Base-by-base conservation (phyloP, 1,140 invertebrate species). In the Tetraneura akinire region DNA sequence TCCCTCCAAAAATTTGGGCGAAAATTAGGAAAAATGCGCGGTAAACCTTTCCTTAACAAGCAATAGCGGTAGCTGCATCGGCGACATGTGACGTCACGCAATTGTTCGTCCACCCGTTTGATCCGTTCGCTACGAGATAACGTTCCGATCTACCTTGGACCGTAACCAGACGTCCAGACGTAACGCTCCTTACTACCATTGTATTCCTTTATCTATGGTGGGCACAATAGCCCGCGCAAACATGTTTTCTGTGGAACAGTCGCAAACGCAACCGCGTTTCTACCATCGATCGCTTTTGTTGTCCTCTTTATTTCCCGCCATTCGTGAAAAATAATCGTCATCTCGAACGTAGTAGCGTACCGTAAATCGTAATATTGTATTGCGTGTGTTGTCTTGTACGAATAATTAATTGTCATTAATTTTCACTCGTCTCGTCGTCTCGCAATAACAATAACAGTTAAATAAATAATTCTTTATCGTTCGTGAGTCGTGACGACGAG, bases 301-400 rank as follows among this genome's bases (percentile, higher is more conserved):
- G 74, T 78, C 3, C 16, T 21, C 37, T 21, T 26, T 13, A n/a
- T 76, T 76, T 76, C 73, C 73, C 73, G 73, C 73, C 74, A 45
- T 78, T n/a, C 21, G 9, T n/a, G 14, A 14, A 21, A 68, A 23
- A 26, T 16, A 5, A 47, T 23, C 10, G 16, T 23, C 37, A n/a
- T 47, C 13, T n/a, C n/a, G n/a, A n/a, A n/a, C n/a, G n/a, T n/a
- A n/a, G n/a, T n/a, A n/a, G n/a, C n/a, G n/a, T n/a, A n/a, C n/a
- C n/a, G n/a, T n/a, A n/a, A n/a, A n/a, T n/a, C n/a, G n/a, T n/a
- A n/a, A n/a, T n/a, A n/a, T n/a, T n/a, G n/a, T n/a, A n/a, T 45
- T 23, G 10, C 37, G 21, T 47, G 66, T n/a, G 2, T 51, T 0
- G 8, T 11, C 53, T 1, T 18, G 53, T n/a, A 26, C 18, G 8